Percentiles rank a stretch among this genome's conserved stretches.
These are phyloP conservation scores for Harpegnathos saltator DNA, from an alignment of 1,140 invertebrate genomes.

Conservation along the genomic window DNA sequence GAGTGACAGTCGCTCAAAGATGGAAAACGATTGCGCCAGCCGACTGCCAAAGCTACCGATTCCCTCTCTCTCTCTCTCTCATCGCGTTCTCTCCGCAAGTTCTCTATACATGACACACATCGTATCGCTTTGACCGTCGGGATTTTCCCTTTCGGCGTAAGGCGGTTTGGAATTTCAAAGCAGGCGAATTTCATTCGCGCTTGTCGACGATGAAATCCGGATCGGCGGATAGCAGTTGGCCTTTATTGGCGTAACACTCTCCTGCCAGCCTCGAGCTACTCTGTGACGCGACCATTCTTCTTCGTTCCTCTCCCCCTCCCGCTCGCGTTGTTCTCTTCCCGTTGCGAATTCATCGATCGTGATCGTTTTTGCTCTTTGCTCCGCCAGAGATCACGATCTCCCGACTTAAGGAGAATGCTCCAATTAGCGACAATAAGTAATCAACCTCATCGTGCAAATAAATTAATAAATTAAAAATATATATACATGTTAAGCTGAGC, in stretches of 20 bases:
- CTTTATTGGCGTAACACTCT: conserved; percentile 68
- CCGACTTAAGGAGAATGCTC: too few relatives aligned
- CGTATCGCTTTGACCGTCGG: conserved; percentile 62
- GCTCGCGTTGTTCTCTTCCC: too few relatives aligned
- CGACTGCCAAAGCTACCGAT: conserved; percentile 46
- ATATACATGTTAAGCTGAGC: too few relatives aligned
- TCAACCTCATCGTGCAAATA: too few relatives aligned
- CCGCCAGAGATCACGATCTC: neutral
- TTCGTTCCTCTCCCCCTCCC: neutral
- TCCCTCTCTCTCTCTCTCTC: conserved; percentile 13
- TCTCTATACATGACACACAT: neutral
- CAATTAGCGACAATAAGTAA: too few relatives aligned
- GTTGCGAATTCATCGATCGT: conserved; percentile 21
- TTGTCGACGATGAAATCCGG: conserved; percentile 74
- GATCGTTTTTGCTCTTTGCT: conserved; percentile 11
- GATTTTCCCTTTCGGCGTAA: conserved; percentile 33
- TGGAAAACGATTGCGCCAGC: conserved; percentile 35
- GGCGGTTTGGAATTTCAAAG: conserved; percentile 78
- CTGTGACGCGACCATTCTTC: conserved; percentile 5
- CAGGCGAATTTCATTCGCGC: conserved; percentile 74
- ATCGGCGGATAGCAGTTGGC: conserved; percentile 68
- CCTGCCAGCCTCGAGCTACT: conserved; percentile 17
- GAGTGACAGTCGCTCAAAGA: neutral
- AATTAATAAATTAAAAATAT: too few relatives aligned
- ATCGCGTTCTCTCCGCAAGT: neutral